Evolutionary conservation across 2,113 vertebrate species (phyloP).

Genomic region (Protobothrops mucrosquamatus): DNA sequence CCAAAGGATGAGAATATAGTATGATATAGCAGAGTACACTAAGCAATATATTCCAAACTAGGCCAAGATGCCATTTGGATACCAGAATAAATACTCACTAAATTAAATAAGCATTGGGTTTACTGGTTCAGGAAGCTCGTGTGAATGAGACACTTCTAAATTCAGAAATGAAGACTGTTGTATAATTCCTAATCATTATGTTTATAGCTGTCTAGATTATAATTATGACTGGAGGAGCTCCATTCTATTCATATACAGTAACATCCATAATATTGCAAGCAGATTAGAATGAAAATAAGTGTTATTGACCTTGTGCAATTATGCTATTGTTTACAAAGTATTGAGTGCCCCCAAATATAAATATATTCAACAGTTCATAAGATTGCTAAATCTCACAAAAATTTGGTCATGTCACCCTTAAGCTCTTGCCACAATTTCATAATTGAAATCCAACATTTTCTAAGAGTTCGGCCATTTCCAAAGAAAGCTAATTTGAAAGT

Average conservation of each 20-base stretch:
- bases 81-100: background rate
- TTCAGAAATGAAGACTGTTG: background rate
- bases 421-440: background rate
- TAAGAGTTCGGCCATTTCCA: background rate
- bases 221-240: background rate
- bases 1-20: background rate
- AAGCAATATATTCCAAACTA: background rate
- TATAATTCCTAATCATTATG: background rate
- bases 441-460: background rate
- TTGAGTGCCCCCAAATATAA: background rate
- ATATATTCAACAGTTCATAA: background rate
- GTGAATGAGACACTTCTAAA: background rate
- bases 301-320: background rate
- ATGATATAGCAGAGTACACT: background rate
- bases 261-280: background rate
- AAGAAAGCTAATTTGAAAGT: background rate
- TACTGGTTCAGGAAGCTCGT: background rate
- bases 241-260: background rate
- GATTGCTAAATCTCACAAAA: background rate
- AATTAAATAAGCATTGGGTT: background rate
- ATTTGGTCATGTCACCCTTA: background rate
- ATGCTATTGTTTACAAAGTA: background rate
- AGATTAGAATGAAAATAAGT: background rate
- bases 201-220: background rate
- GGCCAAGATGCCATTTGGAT: background rate